Conservation (phyloP, 2,797 vertebrate genomes). For the Columba guinea region DNA sequence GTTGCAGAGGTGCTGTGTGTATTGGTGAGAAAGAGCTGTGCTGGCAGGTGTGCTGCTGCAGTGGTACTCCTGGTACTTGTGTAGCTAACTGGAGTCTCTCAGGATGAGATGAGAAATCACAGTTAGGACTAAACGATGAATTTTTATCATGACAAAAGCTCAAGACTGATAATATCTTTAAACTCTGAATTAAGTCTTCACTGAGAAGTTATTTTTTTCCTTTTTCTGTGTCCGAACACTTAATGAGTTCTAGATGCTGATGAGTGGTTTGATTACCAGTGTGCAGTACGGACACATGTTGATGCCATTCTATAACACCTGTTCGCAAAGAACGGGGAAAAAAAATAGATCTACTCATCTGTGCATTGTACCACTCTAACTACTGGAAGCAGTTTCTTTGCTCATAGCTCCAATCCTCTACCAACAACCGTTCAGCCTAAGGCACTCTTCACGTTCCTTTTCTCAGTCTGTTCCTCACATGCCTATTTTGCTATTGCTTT, state of each 20-base stretch:
- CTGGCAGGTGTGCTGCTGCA: neutral
- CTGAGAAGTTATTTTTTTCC: neutral
- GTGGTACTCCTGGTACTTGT: neutral
- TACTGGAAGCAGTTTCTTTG: neutral
- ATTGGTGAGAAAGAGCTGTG: neutral
- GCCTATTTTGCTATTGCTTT: neutral
- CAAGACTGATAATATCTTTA: neutral
- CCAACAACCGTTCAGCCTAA: neutral
- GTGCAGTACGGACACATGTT: neutral
- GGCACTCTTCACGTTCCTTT: neutral
- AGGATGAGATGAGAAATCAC: neutral
- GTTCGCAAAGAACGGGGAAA: neutral
- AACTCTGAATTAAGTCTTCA: neutral
- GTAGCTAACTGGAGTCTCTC: neutral
- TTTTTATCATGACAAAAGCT: neutral
- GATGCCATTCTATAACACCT: neutral
- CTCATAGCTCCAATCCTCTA: neutral
- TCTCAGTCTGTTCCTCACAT: neutral
- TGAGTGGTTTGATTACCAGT: neutral
- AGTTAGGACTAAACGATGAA: neutral
- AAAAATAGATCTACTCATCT: neutral
- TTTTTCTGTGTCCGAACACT: neutral
- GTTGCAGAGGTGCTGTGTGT: neutral
- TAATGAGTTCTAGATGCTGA: neutral
- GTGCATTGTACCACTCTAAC: neutral